These are phyloP conservation scores for Sitta carolinensis DNA, from an alignment of 2,797 vertebrate genomes.

Conservation along the genomic window DNA sequence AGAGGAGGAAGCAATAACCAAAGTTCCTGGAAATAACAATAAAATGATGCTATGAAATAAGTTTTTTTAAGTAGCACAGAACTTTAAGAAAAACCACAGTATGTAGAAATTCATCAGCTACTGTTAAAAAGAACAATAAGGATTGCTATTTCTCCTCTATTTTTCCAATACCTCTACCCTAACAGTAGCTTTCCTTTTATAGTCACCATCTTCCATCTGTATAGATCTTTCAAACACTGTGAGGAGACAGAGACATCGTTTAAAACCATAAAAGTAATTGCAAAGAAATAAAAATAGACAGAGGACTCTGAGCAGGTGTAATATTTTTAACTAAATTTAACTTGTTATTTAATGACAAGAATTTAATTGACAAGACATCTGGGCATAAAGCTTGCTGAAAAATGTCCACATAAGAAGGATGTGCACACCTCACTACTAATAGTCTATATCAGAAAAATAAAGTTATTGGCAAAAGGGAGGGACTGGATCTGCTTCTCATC, in stretches of 20 bases:
- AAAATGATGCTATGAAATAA: background rate
- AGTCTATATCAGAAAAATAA: background rate
- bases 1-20: background rate
- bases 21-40: background rate
- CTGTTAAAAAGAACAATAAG: background rate
- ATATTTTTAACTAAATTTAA: constrained; percentile 34
- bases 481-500: background rate
- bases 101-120: background rate
- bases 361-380: constrained; percentile 9
- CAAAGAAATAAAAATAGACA: constrained; percentile 33
- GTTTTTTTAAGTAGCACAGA: background rate
- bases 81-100: background rate
- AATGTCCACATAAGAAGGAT: background rate
- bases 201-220: background rate
- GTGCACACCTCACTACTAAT: background rate
- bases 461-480: background rate
- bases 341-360: background rate
- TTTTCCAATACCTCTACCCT: background rate
- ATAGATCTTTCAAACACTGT: background rate
- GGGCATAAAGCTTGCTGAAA: constrained; percentile 28
- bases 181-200: background rate
- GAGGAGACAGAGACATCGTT: background rate
- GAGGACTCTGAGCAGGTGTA: background rate
- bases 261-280: constrained; percentile 13
- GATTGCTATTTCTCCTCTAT: background rate